Base-by-base conservation (phyloP, 1,140 invertebrate species). In the Papilio polyxenes region DNA sequence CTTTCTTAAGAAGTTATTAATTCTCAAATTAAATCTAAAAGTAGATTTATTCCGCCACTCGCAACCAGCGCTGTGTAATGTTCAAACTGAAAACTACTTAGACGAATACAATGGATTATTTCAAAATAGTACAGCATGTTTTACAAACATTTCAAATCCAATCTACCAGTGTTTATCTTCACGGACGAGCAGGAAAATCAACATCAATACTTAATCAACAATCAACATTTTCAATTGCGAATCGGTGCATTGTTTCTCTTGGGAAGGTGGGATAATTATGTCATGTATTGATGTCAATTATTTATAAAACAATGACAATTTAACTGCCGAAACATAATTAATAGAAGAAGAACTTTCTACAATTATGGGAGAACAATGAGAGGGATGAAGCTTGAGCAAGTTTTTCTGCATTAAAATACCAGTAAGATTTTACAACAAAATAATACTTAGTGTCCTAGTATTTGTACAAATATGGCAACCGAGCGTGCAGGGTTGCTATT, bases 61-160 rank as follows among this genome's bases (percentile, higher is more conserved):
- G 62, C 62, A 10, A 65, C 62, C 20, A 23, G 17, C 7, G n/a
- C 20, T 10, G 11, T 65, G 62, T 31, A 6, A 65, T 65, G 23
- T 31, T 17, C 20, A 10, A 65, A 65, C 62, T 31, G 20, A 31
- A 31, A 31, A 65, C 20, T 65, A 31, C 37, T 23, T 75, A 81
- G 69, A 81, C 72, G 75, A 72, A 82, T 9, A 65, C 62, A 65
- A 65, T 65, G 23, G 62, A 65, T 10, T 65, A 31, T 65, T 65
- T 65, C 23, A 0, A 65, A 65, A 65, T 65, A 65, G 62, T 9
- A 65, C 23, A 31, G 23, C 8, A 31, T 65, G 62, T 65, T 65
- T 65, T 65, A 31, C 20, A 65, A 65, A 65, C 23, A 65, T 31
- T 65, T 65, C 62, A 31, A 65, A 65, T 65, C 8, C 62, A 65